Evolutionary conservation across 2,113 vertebrate genomes (phyloP), one percentile per base, ranked within the genome.

Genomic region (Xiphophorus couchianus): DNA sequence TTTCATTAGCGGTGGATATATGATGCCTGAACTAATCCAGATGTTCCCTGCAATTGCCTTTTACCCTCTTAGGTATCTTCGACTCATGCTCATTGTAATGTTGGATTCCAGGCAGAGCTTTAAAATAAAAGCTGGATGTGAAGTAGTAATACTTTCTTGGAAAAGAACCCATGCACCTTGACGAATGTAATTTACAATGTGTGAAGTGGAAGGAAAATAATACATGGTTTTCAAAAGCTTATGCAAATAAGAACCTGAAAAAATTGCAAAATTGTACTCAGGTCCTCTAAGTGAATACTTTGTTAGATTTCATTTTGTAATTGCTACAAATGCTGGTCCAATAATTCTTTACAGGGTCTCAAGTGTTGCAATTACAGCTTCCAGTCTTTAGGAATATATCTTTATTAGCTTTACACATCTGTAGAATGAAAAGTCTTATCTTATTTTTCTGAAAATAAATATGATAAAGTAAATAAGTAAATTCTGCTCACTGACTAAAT

Each of bases 1-100:
- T 92, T 81, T 84, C 84, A 93, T 95, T 93, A 94, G 66, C 69
- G 85, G 86, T 76, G 78, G 88, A 95, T 90, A 89, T 77, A 76
- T 85, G 85, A 76, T 39, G 79, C 67, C 62, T 81, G 72, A 60
- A 80, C 85, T 84, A 89, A 91, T 89, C 91, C 90, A 92, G 85
- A 76, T 89, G 85, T 87, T 93, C 71, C 54, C 67, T 74, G 80
- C 87, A 90, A 94, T 93, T 88, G 89, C 86, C 89, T 91, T 92
- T 83, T 78, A 86, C 76, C 81, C 86, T 89, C 66, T 85, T 76
- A 84, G 69, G 80, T 76, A 68, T 73, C 77, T 80, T 77, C 87
- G 80, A 87, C 60, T 80, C 69, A 73, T 78, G 86, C 90, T 83
- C 37, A 78, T 77, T 78, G 75, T 66, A 79, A 51, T 48, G 44